Evolutionary conservation across 2,888 invertebrate species (phyloP).

Genomic region (Drosophila lacicola): DNA sequence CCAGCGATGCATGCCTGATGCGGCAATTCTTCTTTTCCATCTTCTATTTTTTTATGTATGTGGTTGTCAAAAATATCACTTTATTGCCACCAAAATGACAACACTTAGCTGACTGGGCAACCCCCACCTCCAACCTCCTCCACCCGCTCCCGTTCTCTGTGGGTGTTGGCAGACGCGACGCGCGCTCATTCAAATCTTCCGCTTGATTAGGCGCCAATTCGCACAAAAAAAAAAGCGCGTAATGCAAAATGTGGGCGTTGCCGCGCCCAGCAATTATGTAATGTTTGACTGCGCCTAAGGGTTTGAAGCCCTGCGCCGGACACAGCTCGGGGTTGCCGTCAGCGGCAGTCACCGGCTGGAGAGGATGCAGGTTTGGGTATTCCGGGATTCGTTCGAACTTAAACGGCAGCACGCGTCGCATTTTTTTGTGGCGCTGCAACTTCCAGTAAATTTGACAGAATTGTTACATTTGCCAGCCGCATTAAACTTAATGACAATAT

Average conservation of each 20-base stretch:
- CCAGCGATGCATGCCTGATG: slow-evolving; percentile 65
- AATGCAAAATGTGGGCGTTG: slow-evolving; percentile 67
- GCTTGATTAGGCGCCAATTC: slow-evolving; percentile 80
- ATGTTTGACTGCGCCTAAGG: slow-evolving; percentile 49
- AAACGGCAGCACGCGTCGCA: slow-evolving; percentile 57
- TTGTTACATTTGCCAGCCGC: slow-evolving; percentile 75
- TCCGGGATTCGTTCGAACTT: slow-evolving; percentile 33
- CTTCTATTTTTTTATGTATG: slow-evolving; percentile 31
- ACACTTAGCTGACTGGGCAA: slow-evolving; percentile 60
- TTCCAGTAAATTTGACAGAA: slow-evolving; percentile 81
- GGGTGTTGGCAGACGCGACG: slow-evolving; percentile 47
- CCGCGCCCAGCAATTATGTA: slow-evolving; percentile 67
- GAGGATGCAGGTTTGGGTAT: slow-evolving; percentile 31
- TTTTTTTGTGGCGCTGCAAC: slow-evolving; percentile 28
- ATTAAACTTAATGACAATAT: slow-evolving; percentile 73
- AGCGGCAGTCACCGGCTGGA: slow-evolving; percentile 35
- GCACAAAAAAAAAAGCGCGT: slow-evolving; percentile 50
- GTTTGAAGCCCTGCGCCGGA: slow-evolving; percentile 1
- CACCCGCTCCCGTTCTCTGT: slow-evolving; percentile 24
- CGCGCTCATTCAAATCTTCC: slow-evolving; percentile 79
- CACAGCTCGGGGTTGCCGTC: slow-evolving; percentile 40
- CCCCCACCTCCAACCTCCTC: not conserved
- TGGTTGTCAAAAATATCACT: slow-evolving; percentile 79
- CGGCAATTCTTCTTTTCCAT: slow-evolving; percentile 50
- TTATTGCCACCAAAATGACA: slow-evolving; percentile 81